Percentiles rank a stretch among this genome's conserved stretches.
These are phyloP conservation scores for Pseudeuparius sepicola DNA, from an alignment of 2,888 invertebrate genomes.

Conservation along the genomic window DNA sequence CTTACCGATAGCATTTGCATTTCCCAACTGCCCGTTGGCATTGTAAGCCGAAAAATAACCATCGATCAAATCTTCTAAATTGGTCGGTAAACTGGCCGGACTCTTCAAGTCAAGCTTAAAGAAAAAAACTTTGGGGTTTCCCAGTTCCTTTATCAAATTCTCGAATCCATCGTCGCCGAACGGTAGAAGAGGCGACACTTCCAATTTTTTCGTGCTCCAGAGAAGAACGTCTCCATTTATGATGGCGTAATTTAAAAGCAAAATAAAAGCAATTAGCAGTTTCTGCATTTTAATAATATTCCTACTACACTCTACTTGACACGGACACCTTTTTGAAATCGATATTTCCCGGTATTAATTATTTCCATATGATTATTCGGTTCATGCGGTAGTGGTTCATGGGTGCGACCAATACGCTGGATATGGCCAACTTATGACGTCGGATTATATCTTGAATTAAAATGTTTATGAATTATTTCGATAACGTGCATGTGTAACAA, in stretches of 20 bases:
- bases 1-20: conserved; percentile 32
- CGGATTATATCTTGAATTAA: no score
- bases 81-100: conserved; percentile 24
- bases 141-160: conserved; percentile 28
- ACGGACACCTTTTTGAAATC: no score
- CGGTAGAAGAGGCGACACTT: conserved; percentile 32
- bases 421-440: no score
- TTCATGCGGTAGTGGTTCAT: no score
- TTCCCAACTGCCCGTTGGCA: conserved; percentile 31
- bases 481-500: no score
- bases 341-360: no score
- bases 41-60: conserved; percentile 33
- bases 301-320: no score
- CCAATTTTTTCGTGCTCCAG: conserved; percentile 31
- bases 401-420: no score
- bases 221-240: conserved; percentile 26
- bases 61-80: conserved; percentile 28
- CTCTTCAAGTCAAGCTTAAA: conserved; percentile 25
- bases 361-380: no score
- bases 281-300: no score
- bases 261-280: not conserved
- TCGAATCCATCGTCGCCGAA: conserved; percentile 33
- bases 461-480: no score
- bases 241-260: conserved; percentile 1
- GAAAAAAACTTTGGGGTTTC: conserved; percentile 30